phyloP scores from a whole-genome alignment of 2,113 vertebrate genomes.

The Pterophyllum scalare region DNA sequence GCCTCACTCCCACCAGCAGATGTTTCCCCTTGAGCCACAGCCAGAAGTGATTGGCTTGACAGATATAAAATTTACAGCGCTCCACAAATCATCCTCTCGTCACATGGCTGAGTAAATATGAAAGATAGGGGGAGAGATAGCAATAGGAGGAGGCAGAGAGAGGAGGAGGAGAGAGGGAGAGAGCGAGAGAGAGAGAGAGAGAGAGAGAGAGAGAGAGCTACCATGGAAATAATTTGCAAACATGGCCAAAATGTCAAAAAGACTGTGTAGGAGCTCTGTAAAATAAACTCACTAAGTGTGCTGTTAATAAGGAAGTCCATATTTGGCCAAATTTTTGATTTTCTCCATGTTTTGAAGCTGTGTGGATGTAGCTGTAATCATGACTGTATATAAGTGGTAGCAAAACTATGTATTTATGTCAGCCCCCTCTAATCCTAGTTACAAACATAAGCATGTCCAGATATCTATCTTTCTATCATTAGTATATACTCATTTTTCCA shows the following conservation, averaged over 20 bases:
- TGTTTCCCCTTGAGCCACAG: slow-evolving; percentile 63
- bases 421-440: background rate
- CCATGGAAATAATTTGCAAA: slow-evolving; percentile 49
- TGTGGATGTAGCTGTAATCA: background rate
- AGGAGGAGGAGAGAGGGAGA: slow-evolving; percentile 17
- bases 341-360: background rate
- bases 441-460: background rate
- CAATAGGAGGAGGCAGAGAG: slow-evolving; percentile 11
- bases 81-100: slow-evolving; percentile 58
- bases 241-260: slow-evolving; percentile 29
- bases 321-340: background rate
- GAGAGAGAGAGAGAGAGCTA: slow-evolving; percentile 16
- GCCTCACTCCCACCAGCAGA: slow-evolving; percentile 58
- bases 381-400: slow-evolving; percentile 2
- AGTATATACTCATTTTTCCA: background rate
- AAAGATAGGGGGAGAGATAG: slow-evolving; percentile 35
- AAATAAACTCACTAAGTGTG: slow-evolving; percentile 20
- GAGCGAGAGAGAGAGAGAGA: slow-evolving; percentile 19
- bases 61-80: slow-evolving; percentile 69
- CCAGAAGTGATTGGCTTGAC: slow-evolving; percentile 63
- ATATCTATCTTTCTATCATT: background rate
- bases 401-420: background rate
- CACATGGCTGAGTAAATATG: slow-evolving; percentile 52
- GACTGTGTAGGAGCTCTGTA: slow-evolving; percentile 27
- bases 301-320: slow-evolving; percentile 29